These are phyloP conservation scores for Diploptera punctata DNA, from an alignment of 2,888 invertebrate species.

Conservation along the genomic window DNA sequence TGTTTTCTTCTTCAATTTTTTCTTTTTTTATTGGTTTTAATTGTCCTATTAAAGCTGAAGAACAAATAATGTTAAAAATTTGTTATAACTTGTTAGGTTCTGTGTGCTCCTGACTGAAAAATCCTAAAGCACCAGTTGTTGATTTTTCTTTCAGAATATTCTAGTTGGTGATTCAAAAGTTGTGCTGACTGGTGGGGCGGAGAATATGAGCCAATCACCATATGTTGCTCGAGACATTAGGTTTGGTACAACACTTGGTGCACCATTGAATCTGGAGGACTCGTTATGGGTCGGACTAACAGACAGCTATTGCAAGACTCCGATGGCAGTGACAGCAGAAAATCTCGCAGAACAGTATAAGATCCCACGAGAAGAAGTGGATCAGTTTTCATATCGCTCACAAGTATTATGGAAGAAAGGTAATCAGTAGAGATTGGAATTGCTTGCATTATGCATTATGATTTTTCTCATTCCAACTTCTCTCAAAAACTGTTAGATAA, in stretches of 20 bases:
- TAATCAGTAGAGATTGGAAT: too few relatives aligned
- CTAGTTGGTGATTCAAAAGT: constrained; percentile 82
- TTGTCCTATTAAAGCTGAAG: too few relatives aligned
- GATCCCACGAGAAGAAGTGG: constrained; percentile 81
- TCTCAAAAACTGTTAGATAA: too few relatives aligned
- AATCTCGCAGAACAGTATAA: constrained; percentile 88
- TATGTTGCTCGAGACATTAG: constrained; percentile 83
- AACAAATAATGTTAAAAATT: too few relatives aligned
- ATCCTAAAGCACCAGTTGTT: too few relatives aligned
- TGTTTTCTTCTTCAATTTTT: too few relatives aligned
- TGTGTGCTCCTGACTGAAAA: too few relatives aligned
- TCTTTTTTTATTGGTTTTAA: too few relatives aligned
- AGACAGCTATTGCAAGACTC: constrained; percentile 87
- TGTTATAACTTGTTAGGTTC: too few relatives aligned
- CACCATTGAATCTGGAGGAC: constrained; percentile 82
- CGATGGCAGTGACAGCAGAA: constrained; percentile 97
- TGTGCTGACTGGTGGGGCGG: constrained; percentile 89
- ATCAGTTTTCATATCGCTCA: constrained; percentile 83
- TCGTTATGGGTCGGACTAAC: constrained; percentile 87
- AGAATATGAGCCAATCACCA: constrained; percentile 95
- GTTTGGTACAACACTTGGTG: constrained; percentile 87
- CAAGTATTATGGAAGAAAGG: constrained; percentile 89
- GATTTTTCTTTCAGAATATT: constrained; percentile 72
- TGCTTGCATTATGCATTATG: too few relatives aligned
- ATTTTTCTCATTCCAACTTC: too few relatives aligned